Evolutionary conservation across 2,888 invertebrate species (phyloP), one percentile per base, ranked within the genome.

Genomic region (Dysmachus trigonus): DNA sequence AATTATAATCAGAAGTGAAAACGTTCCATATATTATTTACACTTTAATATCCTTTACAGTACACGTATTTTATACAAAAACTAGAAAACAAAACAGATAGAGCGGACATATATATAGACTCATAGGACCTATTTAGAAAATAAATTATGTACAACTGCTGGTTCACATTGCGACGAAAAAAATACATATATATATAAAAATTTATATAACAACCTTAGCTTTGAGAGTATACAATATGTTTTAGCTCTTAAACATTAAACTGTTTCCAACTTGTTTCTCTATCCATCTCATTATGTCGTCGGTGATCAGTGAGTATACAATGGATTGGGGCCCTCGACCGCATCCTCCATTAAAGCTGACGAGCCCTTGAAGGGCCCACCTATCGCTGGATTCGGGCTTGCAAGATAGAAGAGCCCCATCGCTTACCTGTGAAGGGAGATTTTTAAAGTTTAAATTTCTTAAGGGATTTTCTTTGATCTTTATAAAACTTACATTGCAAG

Each of bases 351-450:
- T 94, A 89, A 94, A 93, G 88, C 94, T 94, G 72, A 94, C 92
- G 77, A 94, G 90, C 18, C 95, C 95, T 88, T 94, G 94, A 76
- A 95, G 91, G 89, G 94, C 94, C 94, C 94, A 95, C 47, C 92
- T 92, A 3, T 91, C 91, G 27, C 89, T 88, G 27, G 62, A 62
- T 86, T 93, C 93, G 73, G 92, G 93, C 89, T 93, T 92, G 89
- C 95, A 95, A 93, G 95, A 94, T 86, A 95, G 89, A 10, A 95
- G 94, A 27, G 94, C 94, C n/a, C 95, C 95, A 90, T 94, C 94
- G 88, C 95, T 94, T 88, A 94, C 94, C 95, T 95, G 89, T 82
- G 92, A 53, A 35, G 8, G 30, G 15, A 71, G n/a, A 13, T 41
- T 62, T 81, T 47, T 27, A 73, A 74, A 22, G 27, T 5, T 85